phyloP scores from a whole-genome alignment of 2,797 vertebrate species.

The Brotula barbata region DNA sequence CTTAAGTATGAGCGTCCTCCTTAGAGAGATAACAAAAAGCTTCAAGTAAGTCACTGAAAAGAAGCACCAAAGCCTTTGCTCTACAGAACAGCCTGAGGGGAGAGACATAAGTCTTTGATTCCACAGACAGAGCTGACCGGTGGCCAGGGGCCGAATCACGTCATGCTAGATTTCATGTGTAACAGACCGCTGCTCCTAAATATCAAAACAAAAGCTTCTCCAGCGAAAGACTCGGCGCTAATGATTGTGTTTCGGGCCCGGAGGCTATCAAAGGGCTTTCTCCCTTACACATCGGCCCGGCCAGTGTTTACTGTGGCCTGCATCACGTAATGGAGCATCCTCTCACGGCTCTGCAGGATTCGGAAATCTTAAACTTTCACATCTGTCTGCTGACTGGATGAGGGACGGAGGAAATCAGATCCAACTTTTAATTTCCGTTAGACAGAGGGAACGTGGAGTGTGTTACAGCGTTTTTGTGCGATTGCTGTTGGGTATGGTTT shows the following conservation, averaged over 20 bases:
- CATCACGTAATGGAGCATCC: constrained; percentile 2
- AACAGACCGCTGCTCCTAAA: constrained; percentile 6
- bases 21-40: background rate
- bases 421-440: too few species aligned
- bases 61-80: background rate
- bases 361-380: constrained; percentile 8
- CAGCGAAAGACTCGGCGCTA: constrained; percentile 8
- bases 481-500: too few species aligned
- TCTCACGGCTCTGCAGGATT: background rate
- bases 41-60: background rate
- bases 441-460: too few species aligned
- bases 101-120: constrained; percentile 20
- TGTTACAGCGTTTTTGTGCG: too few species aligned
- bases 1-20: background rate
- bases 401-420: too few species aligned
- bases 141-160: constrained; percentile 17
- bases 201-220: constrained; percentile 2
- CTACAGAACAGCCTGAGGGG: constrained; percentile 10
- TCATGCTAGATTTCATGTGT: constrained; percentile 11
- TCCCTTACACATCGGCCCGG: background rate
- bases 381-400: too few species aligned
- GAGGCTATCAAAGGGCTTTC: background rate
- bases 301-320: too few species aligned
- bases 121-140: constrained; percentile 10
- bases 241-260: background rate